Base-by-base conservation (phyloP, 2,797 vertebrate species). In the Moxostoma hubbsi region DNA sequence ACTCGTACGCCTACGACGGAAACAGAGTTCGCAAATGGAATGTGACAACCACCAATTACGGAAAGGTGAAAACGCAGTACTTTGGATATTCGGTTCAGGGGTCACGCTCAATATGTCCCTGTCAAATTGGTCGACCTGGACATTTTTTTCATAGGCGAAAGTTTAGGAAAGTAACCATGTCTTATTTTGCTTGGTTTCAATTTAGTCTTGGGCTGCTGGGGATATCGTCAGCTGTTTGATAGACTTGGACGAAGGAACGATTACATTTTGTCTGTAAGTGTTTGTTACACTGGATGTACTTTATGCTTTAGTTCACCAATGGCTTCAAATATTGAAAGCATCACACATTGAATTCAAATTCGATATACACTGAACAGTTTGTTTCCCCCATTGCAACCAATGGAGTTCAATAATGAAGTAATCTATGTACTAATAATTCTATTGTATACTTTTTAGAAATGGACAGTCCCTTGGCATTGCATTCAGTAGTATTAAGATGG, bases 11-110 rank as follows among this genome's bases (percentile, higher is more conserved):
- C 0, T 99, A 99, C 0, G 97, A 99, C 3, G 98, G 98, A 6
- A 99, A 99, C 92, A 87, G 98, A 78, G 97, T 99, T n/a, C 93
- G 98, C 82, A 99, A 99, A 87, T 99, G 98, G 98, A 99, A 99
- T 0, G 96, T 99, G 83, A 98, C 97, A 0, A 99, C 98, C 0
- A 99, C 97, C 0, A 99, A 98, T 89, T 99, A 99, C 0, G 98
- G 98, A 85, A 99, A 99, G 94, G 98, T 98, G 87, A 94, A 92
- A 18, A 43, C 9, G 0, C n/a, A 64, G 2, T 6, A 4, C 11
- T 64, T 69, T 15, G 5, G 43, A 18, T n/a, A 36, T 47, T 49
- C 10, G n/a, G 57, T 2, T 18, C 36, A 54, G 0, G 2, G 45
- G 55, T 18, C 57, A 43, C 5, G 7, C 36, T 65, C 1, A 10